Percentiles rank a stretch among this genome's conserved stretches.
Conservation (phyloP, 2,113 vertebrate genomes). For the Bufo bufo region DNA sequence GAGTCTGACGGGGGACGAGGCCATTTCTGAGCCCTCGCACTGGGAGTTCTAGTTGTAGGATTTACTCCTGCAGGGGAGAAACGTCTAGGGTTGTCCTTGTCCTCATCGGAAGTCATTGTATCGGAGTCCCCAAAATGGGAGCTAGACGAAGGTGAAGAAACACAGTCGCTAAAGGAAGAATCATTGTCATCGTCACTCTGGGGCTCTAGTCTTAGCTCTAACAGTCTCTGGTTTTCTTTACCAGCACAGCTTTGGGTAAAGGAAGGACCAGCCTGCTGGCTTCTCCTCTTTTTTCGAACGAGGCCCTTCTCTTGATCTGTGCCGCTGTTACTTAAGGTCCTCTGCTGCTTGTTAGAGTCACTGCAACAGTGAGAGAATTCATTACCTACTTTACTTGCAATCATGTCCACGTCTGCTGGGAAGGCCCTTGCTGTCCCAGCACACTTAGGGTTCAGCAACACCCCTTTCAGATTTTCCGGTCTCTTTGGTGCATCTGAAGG, state of each 20-base stretch:
- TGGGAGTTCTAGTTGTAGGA: slow-evolving; percentile 80
- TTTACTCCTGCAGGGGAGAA: slow-evolving; percentile 76
- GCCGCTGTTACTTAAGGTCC: slow-evolving; percentile 77
- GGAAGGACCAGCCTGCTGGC: slow-evolving; percentile 96
- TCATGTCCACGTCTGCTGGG: slow-evolving; percentile 88
- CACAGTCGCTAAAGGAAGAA: slow-evolving; percentile 96
- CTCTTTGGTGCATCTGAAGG: slow-evolving; percentile 87
- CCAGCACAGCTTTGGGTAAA: slow-evolving; percentile 81
- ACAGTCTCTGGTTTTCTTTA: slow-evolving; percentile 79
- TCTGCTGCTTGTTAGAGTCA: slow-evolving; percentile 79
- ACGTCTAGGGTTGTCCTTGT: slow-evolving; percentile 76
- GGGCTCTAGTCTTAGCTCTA: slow-evolving; percentile 79
- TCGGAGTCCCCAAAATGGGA: slow-evolving; percentile 95
- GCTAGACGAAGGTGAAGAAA: slow-evolving; percentile 95
- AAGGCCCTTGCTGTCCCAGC: slow-evolving; percentile 88
- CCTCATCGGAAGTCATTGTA: slow-evolving; percentile 93
- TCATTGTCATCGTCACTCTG: slow-evolving; percentile 90
- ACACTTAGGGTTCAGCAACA: slow-evolving; percentile 89
- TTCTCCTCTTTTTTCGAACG: slow-evolving; percentile 92
- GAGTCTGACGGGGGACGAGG: slow-evolving; percentile 86
- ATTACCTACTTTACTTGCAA: slow-evolving; percentile 89
- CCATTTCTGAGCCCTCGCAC: slow-evolving; percentile 88
- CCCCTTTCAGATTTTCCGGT: slow-evolving; percentile 94
- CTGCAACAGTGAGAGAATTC: slow-evolving; percentile 89
- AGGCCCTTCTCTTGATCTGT: slow-evolving; percentile 86